Base-by-base conservation (phyloP, 2,113 vertebrate genomes). In the Tretioscincus oriximinensis region DNA sequence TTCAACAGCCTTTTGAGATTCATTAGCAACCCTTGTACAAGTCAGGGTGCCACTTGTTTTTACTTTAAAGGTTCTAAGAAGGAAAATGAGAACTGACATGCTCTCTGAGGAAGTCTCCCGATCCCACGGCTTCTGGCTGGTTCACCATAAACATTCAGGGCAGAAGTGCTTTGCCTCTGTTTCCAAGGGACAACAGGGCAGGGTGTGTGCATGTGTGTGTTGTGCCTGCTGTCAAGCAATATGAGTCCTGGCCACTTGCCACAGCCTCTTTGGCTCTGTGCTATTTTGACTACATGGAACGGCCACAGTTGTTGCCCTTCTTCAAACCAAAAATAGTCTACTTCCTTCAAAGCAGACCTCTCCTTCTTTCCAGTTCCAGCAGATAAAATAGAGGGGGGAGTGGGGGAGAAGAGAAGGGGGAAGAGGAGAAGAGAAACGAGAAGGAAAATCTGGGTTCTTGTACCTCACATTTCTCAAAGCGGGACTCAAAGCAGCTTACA, bases 1-100 rank as follows among this genome's bases (percentile, higher is more conserved):
- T 88, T 86, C 78, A 81, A 71, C 86, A 88, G 77, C 60, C 72
- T 86, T 86, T 26, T 84, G 78, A 85, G 29, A 81, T 87, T 89
- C 82, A 86, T 87, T 86, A 87, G 47, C 73, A 63, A 87, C 82
- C 83, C 87, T 88, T 77, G 54, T 82, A 73, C 54, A 64, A 87
- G 74, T 77, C 74, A 84, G 54, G 85, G 82, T 81, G 78, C 73
- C 78, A 87, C 74, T 89, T 85, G 80, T 69, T 90, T 87, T 87
- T 86, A 86, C 81, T 71, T 49, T 76, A 85, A 86, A 89, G 76
- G 81, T 84, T 81, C 67, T 28, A 68, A 41, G 65, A 86, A 85
- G 81, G 77, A 86, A 87, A 86, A 90, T 82, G 47, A 77, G 84
- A 84, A 84, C 65, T 85, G 86, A 85, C 86, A 81, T 29, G 67